Percentiles rank a stretch among this genome's conserved stretches.
These are phyloP conservation scores for Tapirus indicus DNA, from an alignment of 2,797 vertebrate species.

Conservation along the genomic window DNA sequence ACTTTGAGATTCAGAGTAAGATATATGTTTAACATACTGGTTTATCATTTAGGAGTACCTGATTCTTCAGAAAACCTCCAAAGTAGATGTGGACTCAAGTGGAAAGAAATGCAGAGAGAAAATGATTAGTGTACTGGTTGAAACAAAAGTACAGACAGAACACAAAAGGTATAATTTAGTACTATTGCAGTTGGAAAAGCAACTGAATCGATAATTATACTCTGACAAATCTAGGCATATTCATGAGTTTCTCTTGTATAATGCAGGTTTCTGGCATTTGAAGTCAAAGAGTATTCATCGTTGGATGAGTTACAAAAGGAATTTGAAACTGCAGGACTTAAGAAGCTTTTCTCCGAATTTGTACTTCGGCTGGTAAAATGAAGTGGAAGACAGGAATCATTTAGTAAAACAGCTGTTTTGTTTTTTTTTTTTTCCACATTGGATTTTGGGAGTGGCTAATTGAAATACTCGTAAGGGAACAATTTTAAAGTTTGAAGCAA, in stretches of 20 bases:
- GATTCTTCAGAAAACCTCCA: constrained; percentile 92
- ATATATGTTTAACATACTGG: constrained; percentile 63
- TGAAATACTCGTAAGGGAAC: constrained; percentile 35
- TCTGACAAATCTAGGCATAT: constrained; percentile 85
- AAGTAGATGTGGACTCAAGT: constrained; percentile 94
- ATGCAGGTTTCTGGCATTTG: constrained; percentile 91
- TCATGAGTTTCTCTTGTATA: constrained; percentile 84
- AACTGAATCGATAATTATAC: constrained; percentile 87
- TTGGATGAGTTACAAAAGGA: constrained; percentile 89
- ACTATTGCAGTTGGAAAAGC: constrained; percentile 84
- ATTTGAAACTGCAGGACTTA: constrained; percentile 90
- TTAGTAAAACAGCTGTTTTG: constrained; percentile 61
- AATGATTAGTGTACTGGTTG: constrained; percentile 93
- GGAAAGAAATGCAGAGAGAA: constrained; percentile 95
- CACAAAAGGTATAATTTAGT: constrained; percentile 90
- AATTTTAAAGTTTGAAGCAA: constrained; percentile 63
- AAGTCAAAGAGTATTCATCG: constrained; percentile 91
- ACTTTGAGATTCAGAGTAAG: constrained; percentile 52
- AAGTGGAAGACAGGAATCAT: constrained; percentile 63
- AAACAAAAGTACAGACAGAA: constrained; percentile 87
- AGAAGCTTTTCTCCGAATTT: constrained; percentile 89
- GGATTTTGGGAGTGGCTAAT: constrained; percentile 54
- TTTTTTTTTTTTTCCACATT: background rate
- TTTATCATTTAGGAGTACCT: constrained; percentile 91
- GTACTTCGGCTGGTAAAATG: constrained; percentile 86